Evolutionary conservation across 2,797 vertebrate genomes (phyloP).

Genomic region (Tarsius wallacei): DNA sequence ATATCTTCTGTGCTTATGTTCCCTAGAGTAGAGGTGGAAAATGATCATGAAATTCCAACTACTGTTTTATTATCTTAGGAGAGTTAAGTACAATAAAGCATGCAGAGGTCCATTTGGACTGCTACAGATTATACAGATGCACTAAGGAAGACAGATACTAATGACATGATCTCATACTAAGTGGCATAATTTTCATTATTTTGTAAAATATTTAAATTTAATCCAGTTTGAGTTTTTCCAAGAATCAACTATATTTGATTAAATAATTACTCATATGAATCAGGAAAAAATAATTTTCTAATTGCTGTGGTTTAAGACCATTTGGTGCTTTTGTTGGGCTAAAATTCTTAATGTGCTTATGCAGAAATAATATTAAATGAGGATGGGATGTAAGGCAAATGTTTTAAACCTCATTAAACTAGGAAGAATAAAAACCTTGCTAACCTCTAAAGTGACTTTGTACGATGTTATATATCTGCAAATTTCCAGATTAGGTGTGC

Average conservation of each 20-base stretch:
- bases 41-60: slow-evolving; percentile 1
- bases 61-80: not conserved
- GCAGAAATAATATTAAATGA: slow-evolving; percentile 65
- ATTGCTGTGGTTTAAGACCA: not conserved
- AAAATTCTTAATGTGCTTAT: slow-evolving; percentile 31
- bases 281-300: slow-evolving; percentile 12
- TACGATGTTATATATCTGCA: not conserved
- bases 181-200: not conserved
- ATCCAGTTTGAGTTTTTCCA: not conserved
- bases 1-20: not conserved
- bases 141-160: not conserved
- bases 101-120: not conserved
- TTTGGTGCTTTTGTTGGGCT: not conserved
- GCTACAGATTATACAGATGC: not conserved
- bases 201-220: slow-evolving; percentile 46
- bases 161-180: not conserved
- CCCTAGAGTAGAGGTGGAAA: not conserved
- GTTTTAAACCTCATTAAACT: slow-evolving; percentile 46
- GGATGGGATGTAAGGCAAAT: not conserved
- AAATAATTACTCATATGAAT: slow-evolving; percentile 50
- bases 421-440: slow-evolving; percentile 44
- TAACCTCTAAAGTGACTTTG: slow-evolving; percentile 54
- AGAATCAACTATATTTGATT: not conserved
- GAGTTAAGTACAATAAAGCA: not conserved
- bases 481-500: slow-evolving; percentile 15